A percentile compares a stretch with the other conserved stretches of the same genome.
Conservation (phyloP, 1,140 invertebrate genomes). For the Drosophila athabasca region DNA sequence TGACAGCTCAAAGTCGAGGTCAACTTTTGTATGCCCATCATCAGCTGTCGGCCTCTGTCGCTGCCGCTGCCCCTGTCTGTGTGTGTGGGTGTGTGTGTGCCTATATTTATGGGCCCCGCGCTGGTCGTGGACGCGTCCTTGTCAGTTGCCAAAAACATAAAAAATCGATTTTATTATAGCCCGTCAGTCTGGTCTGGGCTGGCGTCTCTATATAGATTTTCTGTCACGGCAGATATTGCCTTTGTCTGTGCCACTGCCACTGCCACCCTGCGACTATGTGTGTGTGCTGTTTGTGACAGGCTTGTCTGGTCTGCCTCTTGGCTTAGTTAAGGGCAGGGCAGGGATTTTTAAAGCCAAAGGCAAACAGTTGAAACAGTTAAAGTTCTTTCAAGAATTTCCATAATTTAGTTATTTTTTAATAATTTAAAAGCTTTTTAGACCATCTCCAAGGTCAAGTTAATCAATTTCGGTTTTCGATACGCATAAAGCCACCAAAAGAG, state of each 20-base stretch:
- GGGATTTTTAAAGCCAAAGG: slow-evolving; percentile 44
- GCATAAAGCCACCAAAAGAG: slow-evolving; percentile 2
- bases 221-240: slow-evolving; percentile 69
- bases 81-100: slow-evolving; percentile 5
- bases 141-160: slow-evolving; percentile 72
- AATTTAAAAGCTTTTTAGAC: background rate
- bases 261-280: no score
- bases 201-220: slow-evolving; percentile 72
- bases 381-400: no score
- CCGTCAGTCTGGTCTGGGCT: slow-evolving; percentile 61
- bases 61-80: slow-evolving; percentile 16
- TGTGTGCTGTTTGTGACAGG: slow-evolving; percentile 46
- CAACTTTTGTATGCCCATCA: slow-evolving; percentile 81
- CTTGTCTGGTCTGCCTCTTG: slow-evolving; percentile 27
- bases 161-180: slow-evolving; percentile 80
- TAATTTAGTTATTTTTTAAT: no score
- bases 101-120: slow-evolving; percentile 69
- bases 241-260: slow-evolving; percentile 39
- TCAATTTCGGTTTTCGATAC: slow-evolving; percentile 11
- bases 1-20: slow-evolving; percentile 83
- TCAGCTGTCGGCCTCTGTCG: slow-evolving; percentile 51
- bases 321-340: slow-evolving; percentile 32
- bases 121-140: slow-evolving; percentile 66
- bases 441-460: background rate
- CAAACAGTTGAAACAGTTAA: no score